phyloP scores from a whole-genome alignment of 2,797 vertebrate species.

The Bufotes viridis region DNA sequence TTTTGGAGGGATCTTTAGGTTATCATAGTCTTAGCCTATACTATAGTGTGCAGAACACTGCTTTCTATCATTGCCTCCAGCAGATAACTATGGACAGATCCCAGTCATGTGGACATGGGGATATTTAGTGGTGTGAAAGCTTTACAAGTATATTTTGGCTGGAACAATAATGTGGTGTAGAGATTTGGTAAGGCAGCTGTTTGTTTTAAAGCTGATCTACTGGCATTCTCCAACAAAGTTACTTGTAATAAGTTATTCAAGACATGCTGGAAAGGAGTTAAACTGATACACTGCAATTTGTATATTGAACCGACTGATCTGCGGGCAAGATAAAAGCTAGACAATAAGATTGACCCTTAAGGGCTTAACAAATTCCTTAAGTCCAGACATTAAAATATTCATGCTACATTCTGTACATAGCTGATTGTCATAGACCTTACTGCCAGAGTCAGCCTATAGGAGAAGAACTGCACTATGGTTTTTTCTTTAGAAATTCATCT shows the following conservation, averaged over 20 bases:
- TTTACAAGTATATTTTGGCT: conserved; percentile 54
- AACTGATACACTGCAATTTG: conserved; percentile 57
- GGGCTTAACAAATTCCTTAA: conserved; percentile 62
- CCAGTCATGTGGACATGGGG: conserved; percentile 24
- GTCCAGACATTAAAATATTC: conserved; percentile 63
- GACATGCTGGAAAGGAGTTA: conserved; percentile 59
- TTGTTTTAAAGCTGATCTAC: conserved; percentile 56
- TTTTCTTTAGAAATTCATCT: not conserved
- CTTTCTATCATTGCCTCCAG: conserved; percentile 29
- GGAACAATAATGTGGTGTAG: conserved; percentile 46
- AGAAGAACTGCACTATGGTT: not conserved
- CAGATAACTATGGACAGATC: conserved; percentile 35
- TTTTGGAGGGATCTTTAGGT: not conserved
- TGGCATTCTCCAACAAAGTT: conserved; percentile 59
- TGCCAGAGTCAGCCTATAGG: conserved; percentile 3
- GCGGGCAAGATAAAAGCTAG: conserved; percentile 54
- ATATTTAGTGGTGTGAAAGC: conserved; percentile 38
- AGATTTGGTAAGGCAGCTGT: conserved; percentile 54
- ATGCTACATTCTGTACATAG: conserved; percentile 59
- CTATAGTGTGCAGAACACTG: not conserved
- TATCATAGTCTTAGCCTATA: conserved; percentile 17
- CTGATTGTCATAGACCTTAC: conserved; percentile 39
- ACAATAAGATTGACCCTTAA: conserved; percentile 61
- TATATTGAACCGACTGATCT: conserved; percentile 57
- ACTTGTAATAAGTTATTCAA: conserved; percentile 61